Conservation (phyloP, 2,113 vertebrate genomes). For the Hydropotes inermis region DNA sequence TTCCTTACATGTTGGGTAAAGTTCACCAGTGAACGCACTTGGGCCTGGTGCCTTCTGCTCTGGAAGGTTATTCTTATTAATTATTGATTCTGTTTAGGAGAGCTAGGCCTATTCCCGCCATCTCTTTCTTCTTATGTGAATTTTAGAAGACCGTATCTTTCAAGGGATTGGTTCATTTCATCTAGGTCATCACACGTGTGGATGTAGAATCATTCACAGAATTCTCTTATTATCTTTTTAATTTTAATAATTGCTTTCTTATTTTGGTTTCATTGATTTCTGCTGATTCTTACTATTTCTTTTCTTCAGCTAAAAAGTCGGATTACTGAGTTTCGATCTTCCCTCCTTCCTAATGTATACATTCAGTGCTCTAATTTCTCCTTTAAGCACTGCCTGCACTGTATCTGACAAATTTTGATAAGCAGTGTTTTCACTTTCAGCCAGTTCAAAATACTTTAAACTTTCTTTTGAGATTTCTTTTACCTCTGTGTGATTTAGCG, state of each 20-base stretch:
- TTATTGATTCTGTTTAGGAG: background rate
- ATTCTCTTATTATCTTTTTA: background rate
- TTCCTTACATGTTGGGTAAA: background rate
- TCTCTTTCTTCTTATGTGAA: background rate
- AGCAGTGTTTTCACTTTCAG: background rate
- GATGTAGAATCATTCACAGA: fast-evolving
- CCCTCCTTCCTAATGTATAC: background rate
- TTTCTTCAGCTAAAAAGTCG: background rate
- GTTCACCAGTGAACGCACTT: background rate
- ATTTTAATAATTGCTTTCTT: background rate
- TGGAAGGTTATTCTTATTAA: background rate
- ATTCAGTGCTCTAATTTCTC: background rate
- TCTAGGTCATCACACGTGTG: background rate
- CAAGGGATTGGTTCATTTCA: background rate
- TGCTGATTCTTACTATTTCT: background rate
- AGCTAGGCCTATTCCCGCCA: no score
- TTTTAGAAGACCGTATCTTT: background rate
- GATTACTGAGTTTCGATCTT: background rate
- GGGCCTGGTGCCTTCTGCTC: background rate
- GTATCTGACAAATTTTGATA: no score
- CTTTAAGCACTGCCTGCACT: background rate
- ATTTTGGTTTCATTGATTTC: background rate
- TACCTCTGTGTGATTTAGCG: background rate
- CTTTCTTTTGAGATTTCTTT: background rate
- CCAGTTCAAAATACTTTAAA: background rate